Base-by-base conservation (phyloP, 1,140 invertebrate genomes). In the Paracyclopina nana region DNA sequence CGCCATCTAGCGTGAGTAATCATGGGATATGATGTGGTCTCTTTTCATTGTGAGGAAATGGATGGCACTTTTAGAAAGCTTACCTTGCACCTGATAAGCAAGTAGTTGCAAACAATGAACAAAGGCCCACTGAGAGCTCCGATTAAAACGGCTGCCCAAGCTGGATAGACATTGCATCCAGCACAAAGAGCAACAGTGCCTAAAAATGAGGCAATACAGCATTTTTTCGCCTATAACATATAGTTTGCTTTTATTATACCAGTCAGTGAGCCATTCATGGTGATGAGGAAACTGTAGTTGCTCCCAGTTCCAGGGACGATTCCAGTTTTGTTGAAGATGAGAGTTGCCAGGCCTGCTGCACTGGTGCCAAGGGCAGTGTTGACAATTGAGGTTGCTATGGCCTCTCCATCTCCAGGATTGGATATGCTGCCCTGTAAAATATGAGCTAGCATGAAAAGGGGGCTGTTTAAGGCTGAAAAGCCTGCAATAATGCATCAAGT, bases 351-450 rank as follows among this genome's bases (percentile, higher is more conserved):
- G 0, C 63, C 69, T 0, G 63, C 71, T 25, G 64, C 69, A 11
- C 63, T 62, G 1, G 67, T 72, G 1, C 63, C 64, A 29, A 73
- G 56, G 29, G 73, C 65, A 0, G 73, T 74, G 60, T 72, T 74
- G 26, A 68, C 62, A 27, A 74, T 64, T 3, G 65, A 62, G 6
- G 60, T 48, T n/a, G 68, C 63, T 3, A 73, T 61, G 2, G 61
- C 58, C 0, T 56, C 57, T 0, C 68, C 65, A 52, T 72, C 70
- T 6, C 70, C 70, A 0, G 57, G 57, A 8, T 61, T 53, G 12
- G 64, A 62, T 40, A 75, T 70, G 53, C 62, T 58, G 1, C 67
- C 64, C 49, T 55, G 27, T 2, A 3, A 24, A 12, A 20, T n/a
- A 31, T 31, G 14, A 31, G 9, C 14, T 31, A 31, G 14, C 9